These are phyloP conservation scores for Geococcyx californianus DNA, from an alignment of 2,113 vertebrate genomes.

Conservation along the genomic window DNA sequence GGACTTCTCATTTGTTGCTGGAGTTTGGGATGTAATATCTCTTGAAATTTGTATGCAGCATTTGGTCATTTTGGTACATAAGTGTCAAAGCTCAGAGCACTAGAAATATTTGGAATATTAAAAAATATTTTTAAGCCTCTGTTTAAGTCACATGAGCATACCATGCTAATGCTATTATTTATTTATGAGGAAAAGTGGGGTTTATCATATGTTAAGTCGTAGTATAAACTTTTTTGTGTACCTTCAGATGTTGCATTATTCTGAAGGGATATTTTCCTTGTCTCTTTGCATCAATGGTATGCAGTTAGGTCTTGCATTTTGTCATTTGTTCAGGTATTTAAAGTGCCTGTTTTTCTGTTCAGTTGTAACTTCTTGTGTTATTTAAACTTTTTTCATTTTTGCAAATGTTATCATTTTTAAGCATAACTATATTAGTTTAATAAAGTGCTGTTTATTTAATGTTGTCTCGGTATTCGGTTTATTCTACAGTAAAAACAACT, in stretches of 20 bases:
- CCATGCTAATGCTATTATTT: neutral
- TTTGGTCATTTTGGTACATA: neutral
- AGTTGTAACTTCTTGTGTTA: neutral
- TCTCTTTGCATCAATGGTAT: neutral
- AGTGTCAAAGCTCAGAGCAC: neutral
- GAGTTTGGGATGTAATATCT: neutral
- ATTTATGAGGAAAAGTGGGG: neutral
- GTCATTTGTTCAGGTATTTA: neutral
- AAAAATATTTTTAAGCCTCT: neutral
- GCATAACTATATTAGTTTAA: neutral
- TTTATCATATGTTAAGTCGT: neutral
- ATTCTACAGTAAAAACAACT: neutral
- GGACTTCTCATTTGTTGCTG: neutral
- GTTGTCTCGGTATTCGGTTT: neutral
- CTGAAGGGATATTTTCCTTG: neutral
- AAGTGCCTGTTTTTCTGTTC: neutral
- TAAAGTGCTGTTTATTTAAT: conserved; percentile 55
- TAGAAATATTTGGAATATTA: neutral
- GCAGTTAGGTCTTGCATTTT: neutral
- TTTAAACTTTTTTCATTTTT: conserved; percentile 10
- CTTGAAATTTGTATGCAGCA: neutral
- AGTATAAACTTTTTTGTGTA: neutral
- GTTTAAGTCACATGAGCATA: neutral
- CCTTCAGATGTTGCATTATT: neutral
- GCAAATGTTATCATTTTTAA: neutral